A percentile compares a stretch with the other conserved stretches of the same genome.
Conservation (phyloP, 2,113 vertebrate species). For the Psammodynastes pulverulentus region DNA sequence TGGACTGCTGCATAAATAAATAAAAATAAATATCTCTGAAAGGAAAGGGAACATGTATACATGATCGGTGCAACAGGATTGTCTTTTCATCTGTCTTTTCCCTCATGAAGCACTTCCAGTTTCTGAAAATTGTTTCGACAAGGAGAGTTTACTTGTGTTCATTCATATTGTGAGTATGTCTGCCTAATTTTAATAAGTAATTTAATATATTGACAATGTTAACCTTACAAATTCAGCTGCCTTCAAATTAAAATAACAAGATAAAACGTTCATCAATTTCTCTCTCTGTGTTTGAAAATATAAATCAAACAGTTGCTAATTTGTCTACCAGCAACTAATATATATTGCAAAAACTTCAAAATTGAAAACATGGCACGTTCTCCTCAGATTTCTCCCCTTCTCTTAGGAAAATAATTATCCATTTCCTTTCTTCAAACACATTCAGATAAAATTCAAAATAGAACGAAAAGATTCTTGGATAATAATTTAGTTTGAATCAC, state of each 20-base stretch:
- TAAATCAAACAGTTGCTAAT: not conserved
- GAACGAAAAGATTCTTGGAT: slow-evolving; percentile 36
- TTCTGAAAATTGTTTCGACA: not conserved
- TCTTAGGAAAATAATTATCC: slow-evolving; percentile 52
- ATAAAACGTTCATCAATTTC: not conserved
- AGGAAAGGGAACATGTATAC: not conserved
- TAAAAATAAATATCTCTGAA: not conserved
- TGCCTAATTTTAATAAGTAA: not conserved
- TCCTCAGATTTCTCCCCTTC: slow-evolving; percentile 14
- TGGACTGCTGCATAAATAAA: not conserved
- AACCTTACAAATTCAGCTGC: not conserved
- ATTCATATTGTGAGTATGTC: not conserved
- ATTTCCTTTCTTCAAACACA: slow-evolving; percentile 47
- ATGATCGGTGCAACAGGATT: not conserved
- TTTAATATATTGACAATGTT: not conserved
- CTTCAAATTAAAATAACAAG: not conserved
- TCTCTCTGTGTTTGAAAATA: not conserved
- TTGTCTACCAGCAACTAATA: slow-evolving; percentile 6
- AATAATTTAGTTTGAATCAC: not conserved
- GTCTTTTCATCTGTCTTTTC: not conserved
- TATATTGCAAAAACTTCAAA: slow-evolving; percentile 37
- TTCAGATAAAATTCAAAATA: slow-evolving; percentile 37
- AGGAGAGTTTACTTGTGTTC: not conserved
- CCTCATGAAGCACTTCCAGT: not conserved
- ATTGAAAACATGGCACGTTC: slow-evolving; percentile 18